These are phyloP conservation scores for Stictonetta naevosa DNA, from an alignment of 2,113 vertebrate species.

Conservation along the genomic window DNA sequence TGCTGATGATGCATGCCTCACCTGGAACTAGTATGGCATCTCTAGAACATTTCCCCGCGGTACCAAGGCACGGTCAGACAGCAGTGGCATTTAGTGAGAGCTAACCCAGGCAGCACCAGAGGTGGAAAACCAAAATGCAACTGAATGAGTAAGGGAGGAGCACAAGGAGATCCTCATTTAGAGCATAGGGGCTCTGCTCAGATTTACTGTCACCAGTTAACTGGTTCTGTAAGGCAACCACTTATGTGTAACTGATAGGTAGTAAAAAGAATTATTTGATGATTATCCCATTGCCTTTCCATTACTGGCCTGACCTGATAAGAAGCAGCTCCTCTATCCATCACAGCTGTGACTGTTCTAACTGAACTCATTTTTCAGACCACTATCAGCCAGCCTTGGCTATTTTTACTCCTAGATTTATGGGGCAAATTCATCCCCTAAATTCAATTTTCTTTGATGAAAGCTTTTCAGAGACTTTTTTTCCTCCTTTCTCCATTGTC, in stretches of 20 bases:
- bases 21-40: not conserved
- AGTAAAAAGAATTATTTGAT: constrained; percentile 71
- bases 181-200: not conserved
- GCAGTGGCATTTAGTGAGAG: not conserved
- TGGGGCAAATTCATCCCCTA: constrained; percentile 58
- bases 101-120: not conserved
- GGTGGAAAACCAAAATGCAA: not conserved
- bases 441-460: constrained; percentile 72
- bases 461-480: constrained; percentile 40
- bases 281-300: constrained; percentile 69
- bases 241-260: constrained; percentile 66
- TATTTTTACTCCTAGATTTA: constrained; percentile 74
- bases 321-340: constrained; percentile 58
- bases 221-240: constrained; percentile 61
- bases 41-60: not conserved
- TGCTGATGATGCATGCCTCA: not conserved
- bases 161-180: not conserved
- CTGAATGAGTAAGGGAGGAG: not conserved
- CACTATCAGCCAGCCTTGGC: constrained; percentile 56
- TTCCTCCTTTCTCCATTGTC: constrained; percentile 31
- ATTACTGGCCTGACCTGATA: constrained; percentile 71
- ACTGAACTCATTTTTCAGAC: constrained; percentile 72
- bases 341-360: constrained; percentile 43
- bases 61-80: not conserved
- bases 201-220: constrained; percentile 61